phyloP scores from a whole-genome alignment of 2,888 invertebrate species.

The Polyploca ridens region DNA sequence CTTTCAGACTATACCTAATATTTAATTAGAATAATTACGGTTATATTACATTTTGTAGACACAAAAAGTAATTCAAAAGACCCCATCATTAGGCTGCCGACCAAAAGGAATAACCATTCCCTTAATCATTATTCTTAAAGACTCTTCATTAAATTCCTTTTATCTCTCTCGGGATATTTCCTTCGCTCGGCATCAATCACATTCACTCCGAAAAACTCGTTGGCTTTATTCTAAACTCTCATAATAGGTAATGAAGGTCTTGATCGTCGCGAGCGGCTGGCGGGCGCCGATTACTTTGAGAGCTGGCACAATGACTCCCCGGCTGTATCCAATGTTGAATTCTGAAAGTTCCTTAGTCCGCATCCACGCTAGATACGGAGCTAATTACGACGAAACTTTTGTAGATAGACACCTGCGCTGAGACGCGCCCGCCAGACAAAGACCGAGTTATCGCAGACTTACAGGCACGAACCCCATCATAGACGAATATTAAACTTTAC shows the following conservation, averaged over 20 bases:
- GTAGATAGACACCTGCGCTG: conserved; percentile 83
- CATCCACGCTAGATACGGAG: conserved; percentile 78
- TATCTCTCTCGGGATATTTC: conserved; percentile 83
- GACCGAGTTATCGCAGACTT: conserved; percentile 80
- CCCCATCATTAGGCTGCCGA: conserved; percentile 78
- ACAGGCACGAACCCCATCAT: conserved; percentile 59
- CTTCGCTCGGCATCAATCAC: conserved; percentile 82
- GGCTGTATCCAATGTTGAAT: conserved; percentile 78
- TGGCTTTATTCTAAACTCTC: conserved; percentile 85
- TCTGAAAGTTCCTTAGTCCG: conserved; percentile 79
- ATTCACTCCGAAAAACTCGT: conserved; percentile 83
- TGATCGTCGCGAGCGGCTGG: conserved; percentile 78
- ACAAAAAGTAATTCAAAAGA: conserved; percentile 78
- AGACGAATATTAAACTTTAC: conserved; percentile 59
- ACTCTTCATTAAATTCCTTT: conserved; percentile 85
- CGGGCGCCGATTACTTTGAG: conserved; percentile 80
- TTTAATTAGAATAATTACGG: conserved; percentile 70
- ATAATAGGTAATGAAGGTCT: conserved; percentile 84
- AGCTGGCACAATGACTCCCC: conserved; percentile 77
- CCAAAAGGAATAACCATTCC: conserved; percentile 83
- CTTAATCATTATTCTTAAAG: conserved; percentile 84
- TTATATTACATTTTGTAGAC: conserved; percentile 69
- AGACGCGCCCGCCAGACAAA: conserved; percentile 78
- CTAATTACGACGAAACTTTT: conserved; percentile 83
- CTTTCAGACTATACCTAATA: conserved; percentile 34